Base-by-base conservation (phyloP, 2,113 vertebrate species). In the Lepidiolamprologus cunningtoni region DNA sequence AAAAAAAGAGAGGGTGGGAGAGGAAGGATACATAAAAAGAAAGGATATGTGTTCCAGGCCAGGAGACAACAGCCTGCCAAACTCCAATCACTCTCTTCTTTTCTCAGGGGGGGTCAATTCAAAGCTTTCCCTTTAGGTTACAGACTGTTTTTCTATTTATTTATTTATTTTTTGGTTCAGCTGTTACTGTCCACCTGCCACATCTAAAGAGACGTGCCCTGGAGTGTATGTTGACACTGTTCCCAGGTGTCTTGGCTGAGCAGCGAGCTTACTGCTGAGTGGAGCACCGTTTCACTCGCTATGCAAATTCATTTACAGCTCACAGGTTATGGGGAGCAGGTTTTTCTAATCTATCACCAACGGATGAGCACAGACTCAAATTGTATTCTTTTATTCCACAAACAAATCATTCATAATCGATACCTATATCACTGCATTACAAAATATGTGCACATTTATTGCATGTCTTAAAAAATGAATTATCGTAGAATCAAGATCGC, bases 231-330 rank as follows among this genome's bases (percentile, higher is more conserved):
- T 52, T 85, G 84, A 89, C 53, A 81, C 21, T 57, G 31, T 88
- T 85, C 87, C 85, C 81, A 86, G 58, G 88, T 90, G 91, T 76
- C 80, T 68, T 87, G 68, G 61, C 79, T 81, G 58, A 90, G 86
- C 52, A 42, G 73, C 31, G 21, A 40, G 82, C 80, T 85, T 33
- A 80, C 53, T 73, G 55, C 28, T 33, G 54, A 54, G 42, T 14
- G 23, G 54, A 81, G 55, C 8, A 73, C 5, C 6, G 6, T 73
- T 81, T 89, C 6, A 28, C 14, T 37, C 14, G 28, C 11, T 14
- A 21, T 86, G 57, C 87, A 83, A 35, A n/a, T 21, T 52, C 63
- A 37, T 87, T 78, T 86, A 9, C 50, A 17, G 9, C 71, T 90
- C 37, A 42, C 73, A 91, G 73, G 50, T 83, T 73, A 73, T 80